Conservation (phyloP, 2,113 vertebrate genomes). For the Triplophysa rosa region DNA sequence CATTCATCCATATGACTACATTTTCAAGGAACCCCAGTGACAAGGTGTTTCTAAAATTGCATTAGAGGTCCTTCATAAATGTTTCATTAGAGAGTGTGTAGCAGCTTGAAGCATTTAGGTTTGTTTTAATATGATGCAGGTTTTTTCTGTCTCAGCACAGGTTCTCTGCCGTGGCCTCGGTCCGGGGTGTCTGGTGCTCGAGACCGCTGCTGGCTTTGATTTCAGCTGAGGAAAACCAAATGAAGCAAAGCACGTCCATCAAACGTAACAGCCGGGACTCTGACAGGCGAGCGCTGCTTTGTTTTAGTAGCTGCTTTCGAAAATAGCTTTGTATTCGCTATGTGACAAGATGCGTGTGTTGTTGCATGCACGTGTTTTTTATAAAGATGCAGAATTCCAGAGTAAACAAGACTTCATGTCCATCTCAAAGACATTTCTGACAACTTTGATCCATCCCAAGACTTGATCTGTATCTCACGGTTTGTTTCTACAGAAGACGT, state of each 20-base stretch:
- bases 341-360: not conserved
- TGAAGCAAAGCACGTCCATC: slow-evolving; percentile 54
- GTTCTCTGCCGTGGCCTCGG: slow-evolving; percentile 50
- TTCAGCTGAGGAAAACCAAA: slow-evolving; percentile 62
- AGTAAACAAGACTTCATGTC: slow-evolving; percentile 2
- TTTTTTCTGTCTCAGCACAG: slow-evolving; percentile 61
- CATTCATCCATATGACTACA: slow-evolving; percentile 42
- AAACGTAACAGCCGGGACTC: slow-evolving; percentile 24
- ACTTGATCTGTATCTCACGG: not conserved
- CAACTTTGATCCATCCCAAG: slow-evolving; percentile 8
- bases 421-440: not conserved
- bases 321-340: slow-evolving; percentile 12
- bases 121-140: slow-evolving; percentile 77
- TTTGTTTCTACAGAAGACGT: not conserved
- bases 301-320: slow-evolving; percentile 18
- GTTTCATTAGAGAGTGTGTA: slow-evolving; percentile 76
- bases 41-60: slow-evolving; percentile 78
- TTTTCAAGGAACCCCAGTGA: slow-evolving; percentile 63
- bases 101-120: slow-evolving; percentile 79
- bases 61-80: slow-evolving; percentile 79
- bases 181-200: slow-evolving; percentile 65
- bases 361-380: slow-evolving; percentile 21
- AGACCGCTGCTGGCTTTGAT: slow-evolving; percentile 69
- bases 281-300: slow-evolving; percentile 41
- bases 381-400: slow-evolving; percentile 12